These are phyloP conservation scores for Corythornis vintsioides DNA, from an alignment of 2,113 vertebrate genomes.

Conservation along the genomic window DNA sequence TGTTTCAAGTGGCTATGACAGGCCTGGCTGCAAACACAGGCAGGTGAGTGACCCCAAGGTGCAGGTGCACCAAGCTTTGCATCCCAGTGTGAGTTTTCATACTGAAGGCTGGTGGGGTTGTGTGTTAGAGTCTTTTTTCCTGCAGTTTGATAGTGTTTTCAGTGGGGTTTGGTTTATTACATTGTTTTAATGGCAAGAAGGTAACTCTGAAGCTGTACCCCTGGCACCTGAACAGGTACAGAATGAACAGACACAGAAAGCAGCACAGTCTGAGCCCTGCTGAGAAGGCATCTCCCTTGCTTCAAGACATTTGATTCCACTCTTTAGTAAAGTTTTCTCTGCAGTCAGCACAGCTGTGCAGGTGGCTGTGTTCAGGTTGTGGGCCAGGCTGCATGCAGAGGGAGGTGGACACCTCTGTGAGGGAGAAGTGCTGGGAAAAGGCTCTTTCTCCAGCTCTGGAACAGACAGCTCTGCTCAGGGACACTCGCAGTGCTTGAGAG, in stretches of 20 bases:
- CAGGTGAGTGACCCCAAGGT: neutral
- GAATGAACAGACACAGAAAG: neutral
- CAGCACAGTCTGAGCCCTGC: neutral
- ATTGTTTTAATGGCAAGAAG: neutral
- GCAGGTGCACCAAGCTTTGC: neutral
- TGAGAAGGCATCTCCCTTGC: neutral
- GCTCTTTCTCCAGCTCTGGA: neutral
- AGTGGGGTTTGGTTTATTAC: neutral
- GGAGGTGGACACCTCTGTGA: neutral
- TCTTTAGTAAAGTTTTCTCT: neutral
- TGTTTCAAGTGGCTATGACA: neutral
- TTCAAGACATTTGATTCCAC: neutral
- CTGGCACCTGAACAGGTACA: neutral
- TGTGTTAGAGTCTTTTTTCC: neutral
- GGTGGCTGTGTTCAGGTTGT: neutral
- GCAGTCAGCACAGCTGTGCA: rapidly evolving
- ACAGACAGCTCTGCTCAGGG: neutral
- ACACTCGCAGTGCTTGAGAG: neutral
- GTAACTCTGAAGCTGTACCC: neutral
- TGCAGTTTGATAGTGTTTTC: neutral
- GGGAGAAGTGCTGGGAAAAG: neutral
- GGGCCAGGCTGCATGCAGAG: neutral
- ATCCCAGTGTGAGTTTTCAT: neutral
- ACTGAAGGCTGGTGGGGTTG: neutral
- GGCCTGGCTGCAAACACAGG: neutral